A percentile compares a stretch with the other conserved stretches of the same genome.
Evolutionary conservation across 1,140 invertebrate genomes (phyloP).

Genomic region (Drepana arcuata): DNA sequence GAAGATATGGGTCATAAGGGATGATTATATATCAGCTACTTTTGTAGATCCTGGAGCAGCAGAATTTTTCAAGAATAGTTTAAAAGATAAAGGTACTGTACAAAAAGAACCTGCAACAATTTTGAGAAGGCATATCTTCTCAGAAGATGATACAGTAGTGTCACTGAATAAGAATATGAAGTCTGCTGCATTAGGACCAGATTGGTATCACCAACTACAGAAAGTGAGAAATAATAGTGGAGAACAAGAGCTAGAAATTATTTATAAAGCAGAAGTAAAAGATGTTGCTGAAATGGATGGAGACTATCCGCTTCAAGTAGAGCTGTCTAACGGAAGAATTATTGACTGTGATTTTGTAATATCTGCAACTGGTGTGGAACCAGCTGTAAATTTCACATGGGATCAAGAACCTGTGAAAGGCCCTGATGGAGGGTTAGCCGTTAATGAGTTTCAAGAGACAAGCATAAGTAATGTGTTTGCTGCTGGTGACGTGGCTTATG

Average conservation of each 20-base stretch:
- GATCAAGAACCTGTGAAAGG: conserved; percentile 74
- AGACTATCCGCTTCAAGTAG: conserved; percentile 81
- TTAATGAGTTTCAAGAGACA: conserved; percentile 91
- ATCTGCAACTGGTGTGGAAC: conserved; percentile 95
- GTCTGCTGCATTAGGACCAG: conserved; percentile 93
- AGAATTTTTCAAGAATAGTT: conserved; percentile 85
- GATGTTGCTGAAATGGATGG: conserved; percentile 53
- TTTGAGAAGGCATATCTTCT: conserved; percentile 81
- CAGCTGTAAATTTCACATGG: conserved; percentile 75
- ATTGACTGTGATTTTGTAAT: conserved; percentile 93
- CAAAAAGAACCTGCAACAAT: conserved; percentile 27
- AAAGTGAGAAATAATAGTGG: conserved; percentile 71
- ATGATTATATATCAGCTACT: conserved; percentile 91
- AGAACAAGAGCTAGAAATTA: conserved; percentile 68
- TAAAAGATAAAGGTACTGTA: conserved; percentile 33
- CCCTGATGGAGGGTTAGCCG: conserved; percentile 83
- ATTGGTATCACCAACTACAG: conserved; percentile 88
- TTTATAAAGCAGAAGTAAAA: conserved; percentile 82
- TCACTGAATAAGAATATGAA: conserved; percentile 52
- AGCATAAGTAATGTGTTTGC: conserved; percentile 87
- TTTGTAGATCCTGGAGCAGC: conserved; percentile 97
- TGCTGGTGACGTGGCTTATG: conserved; percentile 93
- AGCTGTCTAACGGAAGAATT: conserved; percentile 82
- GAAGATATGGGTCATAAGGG: conserved; percentile 95
- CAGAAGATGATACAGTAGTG: conserved; percentile 67